Evolutionary conservation across 2,797 vertebrate species (phyloP).

Genomic region (Morelia viridis): DNA sequence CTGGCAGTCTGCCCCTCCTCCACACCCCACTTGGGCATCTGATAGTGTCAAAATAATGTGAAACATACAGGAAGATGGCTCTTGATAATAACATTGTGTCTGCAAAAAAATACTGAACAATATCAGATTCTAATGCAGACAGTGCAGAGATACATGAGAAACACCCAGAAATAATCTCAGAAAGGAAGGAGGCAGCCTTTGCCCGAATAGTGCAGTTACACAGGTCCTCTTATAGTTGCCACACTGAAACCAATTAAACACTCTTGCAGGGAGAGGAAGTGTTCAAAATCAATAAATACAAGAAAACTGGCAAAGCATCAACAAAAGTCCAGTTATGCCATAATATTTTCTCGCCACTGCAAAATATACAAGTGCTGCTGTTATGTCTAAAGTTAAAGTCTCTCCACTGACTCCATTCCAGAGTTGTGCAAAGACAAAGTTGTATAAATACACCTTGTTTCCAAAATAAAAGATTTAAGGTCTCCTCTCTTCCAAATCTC

Average conservation of each 20-base stretch:
- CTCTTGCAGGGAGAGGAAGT: not conserved
- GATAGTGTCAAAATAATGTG: not conserved
- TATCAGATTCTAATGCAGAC: not conserved
- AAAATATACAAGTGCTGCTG: not conserved
- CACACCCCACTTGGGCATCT: not conserved
- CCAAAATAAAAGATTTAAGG: not conserved
- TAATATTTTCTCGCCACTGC: not conserved
- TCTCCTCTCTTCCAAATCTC: not conserved
- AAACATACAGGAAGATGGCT: not conserved
- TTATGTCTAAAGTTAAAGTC: not conserved
- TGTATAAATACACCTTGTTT: not conserved
- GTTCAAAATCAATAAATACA: not conserved
- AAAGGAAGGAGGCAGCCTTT: not conserved
- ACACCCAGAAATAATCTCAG: not conserved
- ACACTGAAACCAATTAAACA: not conserved
- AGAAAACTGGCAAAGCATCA: not conserved
- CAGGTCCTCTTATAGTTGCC: not conserved
- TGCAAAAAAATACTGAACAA: not conserved
- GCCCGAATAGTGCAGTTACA: not conserved
- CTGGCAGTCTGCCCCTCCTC: not conserved
- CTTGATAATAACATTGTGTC: not conserved
- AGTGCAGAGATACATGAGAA: not conserved
- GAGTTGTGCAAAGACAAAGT: not conserved
- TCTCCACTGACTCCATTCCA: not conserved
- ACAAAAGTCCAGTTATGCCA: not conserved